phyloP scores from a whole-genome alignment of 2,113 vertebrate species.

The Forbesichthys papilliferus region DNA sequence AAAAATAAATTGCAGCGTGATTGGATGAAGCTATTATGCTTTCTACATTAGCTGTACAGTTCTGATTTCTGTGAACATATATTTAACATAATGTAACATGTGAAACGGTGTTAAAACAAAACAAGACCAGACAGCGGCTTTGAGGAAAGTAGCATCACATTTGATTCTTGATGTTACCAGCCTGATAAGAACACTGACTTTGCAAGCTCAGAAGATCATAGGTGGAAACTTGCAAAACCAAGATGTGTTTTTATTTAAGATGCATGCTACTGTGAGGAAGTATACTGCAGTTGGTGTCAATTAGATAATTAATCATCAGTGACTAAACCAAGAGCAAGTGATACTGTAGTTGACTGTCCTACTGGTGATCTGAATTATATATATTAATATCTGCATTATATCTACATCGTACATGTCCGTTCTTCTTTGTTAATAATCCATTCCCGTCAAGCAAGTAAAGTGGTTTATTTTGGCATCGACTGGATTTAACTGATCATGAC shows the following conservation, averaged over 20 bases:
- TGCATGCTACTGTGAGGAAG: slow-evolving; percentile 1
- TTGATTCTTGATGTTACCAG: neutral
- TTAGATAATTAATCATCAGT: slow-evolving; percentile 3
- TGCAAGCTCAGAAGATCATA: too few species aligned
- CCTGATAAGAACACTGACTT: too few species aligned
- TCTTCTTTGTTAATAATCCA: neutral
- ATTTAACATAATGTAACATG: too few species aligned
- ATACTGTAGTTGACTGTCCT: neutral
- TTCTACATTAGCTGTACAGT: slow-evolving; percentile 40
- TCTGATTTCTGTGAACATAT: too few species aligned
- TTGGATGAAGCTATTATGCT: slow-evolving; percentile 23
- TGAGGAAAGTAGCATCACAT: neutral
- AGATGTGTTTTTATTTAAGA: neutral
- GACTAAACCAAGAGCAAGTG: slow-evolving; percentile 4
- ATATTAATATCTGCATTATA: slow-evolving; percentile 18
- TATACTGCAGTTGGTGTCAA: slow-evolving; percentile 30
- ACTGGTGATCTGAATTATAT: slow-evolving; percentile 16
- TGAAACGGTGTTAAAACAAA: too few species aligned
- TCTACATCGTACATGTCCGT: slow-evolving; percentile 12
- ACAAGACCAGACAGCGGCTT: neutral
- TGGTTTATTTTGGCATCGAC: slow-evolving; percentile 23
- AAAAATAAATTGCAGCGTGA: too few species aligned
- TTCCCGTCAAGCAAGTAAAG: slow-evolving; percentile 28
- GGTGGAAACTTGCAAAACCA: too few species aligned
- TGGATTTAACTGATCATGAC: slow-evolving; percentile 33